Evolutionary conservation across 2,113 vertebrate species (phyloP).

Genomic region (Cinclus mexicanus): DNA sequence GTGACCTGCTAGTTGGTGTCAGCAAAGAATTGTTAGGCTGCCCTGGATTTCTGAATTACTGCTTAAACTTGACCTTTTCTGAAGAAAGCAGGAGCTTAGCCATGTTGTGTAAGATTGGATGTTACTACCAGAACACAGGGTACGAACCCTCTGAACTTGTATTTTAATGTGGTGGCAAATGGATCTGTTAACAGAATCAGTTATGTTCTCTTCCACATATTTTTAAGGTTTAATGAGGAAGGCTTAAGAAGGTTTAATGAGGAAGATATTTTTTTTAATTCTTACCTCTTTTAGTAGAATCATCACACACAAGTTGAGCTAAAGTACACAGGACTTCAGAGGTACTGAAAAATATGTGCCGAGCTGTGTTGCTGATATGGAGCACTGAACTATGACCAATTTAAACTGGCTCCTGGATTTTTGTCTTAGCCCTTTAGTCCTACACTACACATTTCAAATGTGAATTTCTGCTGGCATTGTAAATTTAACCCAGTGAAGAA

Average conservation of each 20-base stretch:
- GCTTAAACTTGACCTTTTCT: constrained; percentile 11
- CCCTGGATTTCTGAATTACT: neutral
- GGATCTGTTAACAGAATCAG: neutral
- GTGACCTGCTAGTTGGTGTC: neutral
- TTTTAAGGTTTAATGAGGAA: neutral
- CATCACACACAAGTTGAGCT: neutral
- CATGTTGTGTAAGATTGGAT: neutral
- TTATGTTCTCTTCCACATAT: neutral
- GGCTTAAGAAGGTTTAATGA: neutral
- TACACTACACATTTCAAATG: neutral
- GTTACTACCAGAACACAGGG: neutral
- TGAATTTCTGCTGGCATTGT: neutral
- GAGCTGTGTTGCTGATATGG: neutral
- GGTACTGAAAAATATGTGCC: neutral
- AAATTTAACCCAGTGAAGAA: neutral
- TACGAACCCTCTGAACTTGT: neutral
- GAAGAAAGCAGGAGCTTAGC: neutral
- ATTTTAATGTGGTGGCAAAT: neutral
- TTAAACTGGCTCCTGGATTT: neutral
- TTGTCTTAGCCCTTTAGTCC: neutral
- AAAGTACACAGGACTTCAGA: neutral
- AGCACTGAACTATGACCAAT: neutral
- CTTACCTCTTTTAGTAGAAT: neutral
- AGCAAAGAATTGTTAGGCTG: neutral
- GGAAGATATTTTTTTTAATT: neutral